phyloP scores from a whole-genome alignment of 2,113 vertebrate species.

The Hyaena hyaena region DNA sequence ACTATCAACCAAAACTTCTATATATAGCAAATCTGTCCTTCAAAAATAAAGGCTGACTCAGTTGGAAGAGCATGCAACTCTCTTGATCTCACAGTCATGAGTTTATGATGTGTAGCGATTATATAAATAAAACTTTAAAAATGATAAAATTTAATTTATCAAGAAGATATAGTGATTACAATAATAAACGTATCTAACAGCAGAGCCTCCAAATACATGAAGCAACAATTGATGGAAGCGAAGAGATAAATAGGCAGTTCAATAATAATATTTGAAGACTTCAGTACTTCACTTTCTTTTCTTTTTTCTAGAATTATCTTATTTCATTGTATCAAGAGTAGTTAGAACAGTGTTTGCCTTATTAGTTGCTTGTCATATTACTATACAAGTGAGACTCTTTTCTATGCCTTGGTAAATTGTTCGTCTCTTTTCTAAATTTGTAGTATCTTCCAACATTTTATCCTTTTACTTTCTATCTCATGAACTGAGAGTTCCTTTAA shows the following conservation, averaged over 20 bases:
- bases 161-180: not conserved
- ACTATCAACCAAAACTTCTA: not conserved
- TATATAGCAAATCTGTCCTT: not conserved
- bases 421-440: not conserved
- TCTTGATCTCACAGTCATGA: not conserved
- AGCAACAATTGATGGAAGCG: not conserved
- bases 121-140: not conserved
- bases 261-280: not conserved
- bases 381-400: not conserved
- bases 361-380: not conserved
- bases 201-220: not conserved
- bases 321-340: not conserved
- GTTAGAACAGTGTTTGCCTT: not conserved
- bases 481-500: not conserved
- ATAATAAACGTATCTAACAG: not conserved
- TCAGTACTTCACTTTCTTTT: not conserved
- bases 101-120: not conserved
- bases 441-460: not conserved
- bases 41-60: not conserved
- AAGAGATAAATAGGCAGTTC: not conserved
- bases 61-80: not conserved
- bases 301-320: not conserved
- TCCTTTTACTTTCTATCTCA: not conserved
- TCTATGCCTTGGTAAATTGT: not conserved
- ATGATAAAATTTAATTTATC: not conserved